Evolutionary conservation across 1,140 invertebrate species (phyloP), one percentile per base, ranked within the genome.

Genomic region (Anastrepha ludens): DNA sequence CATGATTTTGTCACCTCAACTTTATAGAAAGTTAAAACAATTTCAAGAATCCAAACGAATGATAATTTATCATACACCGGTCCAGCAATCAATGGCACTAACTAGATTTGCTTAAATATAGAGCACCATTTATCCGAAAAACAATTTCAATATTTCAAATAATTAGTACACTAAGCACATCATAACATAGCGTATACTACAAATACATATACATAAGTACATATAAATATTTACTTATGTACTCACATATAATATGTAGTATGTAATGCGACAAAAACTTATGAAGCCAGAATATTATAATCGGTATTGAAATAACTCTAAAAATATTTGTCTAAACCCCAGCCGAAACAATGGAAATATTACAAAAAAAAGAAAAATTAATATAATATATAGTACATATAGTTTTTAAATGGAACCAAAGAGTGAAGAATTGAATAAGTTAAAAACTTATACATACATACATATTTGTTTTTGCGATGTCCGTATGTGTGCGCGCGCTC

Each of bases 331-430:
- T 55, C 50, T 11, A 55, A 55, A 55, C 50, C 11, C 50, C 50
- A 55, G 17, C n/a, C 78, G 44, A 47, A 17, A 47, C 47, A 50
- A 50, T 44, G 78, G 47, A 50, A 67, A 67, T 67, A 41, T 3
- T 39, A 11, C 29, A 29, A 67, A 29, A 67, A 2, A 67, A 67
- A 67, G 39, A 1, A 67, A 67, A 67, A 15, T 39, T 67, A 67
- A 39, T 67, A 67, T 29, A 29, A 29, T 29, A 29, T 29, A 29
- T 29, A 29, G 29, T 29, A 29, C 29, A 29, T 29, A 29, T 67
- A 67, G 39, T 67, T 67, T 41, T 67, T 3, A 67, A 67, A 67
- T 67, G 64, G 39, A 20, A 67, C 64, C 64, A 67, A 55, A 55
- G 50, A 55, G 3, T 55, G 50, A 2, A 55, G 50, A 55, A 2